Percentiles rank a stretch among this genome's conserved stretches.
These are phyloP conservation scores for Sitta europaea DNA, from an alignment of 2,113 vertebrate genomes.

Conservation along the genomic window DNA sequence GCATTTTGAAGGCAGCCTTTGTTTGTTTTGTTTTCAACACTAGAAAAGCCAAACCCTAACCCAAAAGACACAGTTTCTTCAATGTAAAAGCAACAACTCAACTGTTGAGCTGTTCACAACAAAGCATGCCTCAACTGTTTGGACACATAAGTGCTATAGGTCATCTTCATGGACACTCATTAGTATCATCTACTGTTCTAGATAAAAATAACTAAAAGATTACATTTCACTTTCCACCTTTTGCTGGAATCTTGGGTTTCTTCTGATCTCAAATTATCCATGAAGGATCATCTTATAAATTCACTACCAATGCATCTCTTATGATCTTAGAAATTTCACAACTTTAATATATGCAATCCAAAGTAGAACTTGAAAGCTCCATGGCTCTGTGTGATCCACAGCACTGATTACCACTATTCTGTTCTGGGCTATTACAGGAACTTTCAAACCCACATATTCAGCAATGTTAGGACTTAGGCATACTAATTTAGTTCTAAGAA, in stretches of 20 bases:
- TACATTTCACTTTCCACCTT: conserved; percentile 51
- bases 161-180: not conserved
- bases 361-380: conserved; percentile 38
- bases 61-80: not conserved
- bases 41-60: not conserved
- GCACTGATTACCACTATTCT: not conserved
- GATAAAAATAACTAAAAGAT: conserved; percentile 52
- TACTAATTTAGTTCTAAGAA: not conserved
- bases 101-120: not conserved
- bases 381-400: not conserved
- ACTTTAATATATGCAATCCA: conserved; percentile 10
- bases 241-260: conserved; percentile 32
- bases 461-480: not conserved
- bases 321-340: not conserved
- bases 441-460: not conserved
- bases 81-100: not conserved
- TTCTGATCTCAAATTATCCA: conserved; percentile 56
- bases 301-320: not conserved
- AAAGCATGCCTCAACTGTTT: not conserved
- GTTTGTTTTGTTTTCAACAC: not conserved
- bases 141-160: not conserved
- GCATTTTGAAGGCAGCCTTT: not conserved
- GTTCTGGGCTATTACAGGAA: not conserved
- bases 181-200: not conserved
- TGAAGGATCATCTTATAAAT: not conserved